Conservation (phyloP, 1,140 invertebrate genomes). For the Lepidotrigona ventralis region DNA sequence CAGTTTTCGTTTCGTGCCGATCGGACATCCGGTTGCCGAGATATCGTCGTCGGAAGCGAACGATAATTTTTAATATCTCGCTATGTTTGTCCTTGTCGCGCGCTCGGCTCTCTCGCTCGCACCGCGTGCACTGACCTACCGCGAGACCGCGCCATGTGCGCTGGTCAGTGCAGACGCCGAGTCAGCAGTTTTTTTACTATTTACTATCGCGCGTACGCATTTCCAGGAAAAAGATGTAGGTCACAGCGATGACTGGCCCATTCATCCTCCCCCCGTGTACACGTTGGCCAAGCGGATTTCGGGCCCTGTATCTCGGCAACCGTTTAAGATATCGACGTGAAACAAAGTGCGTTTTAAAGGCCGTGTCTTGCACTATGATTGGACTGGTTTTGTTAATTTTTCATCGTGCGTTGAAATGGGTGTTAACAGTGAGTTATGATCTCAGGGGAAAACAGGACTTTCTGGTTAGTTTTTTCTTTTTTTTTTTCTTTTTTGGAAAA, state of each 20-base stretch:
- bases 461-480: too few species aligned
- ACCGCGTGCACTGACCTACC: constrained; percentile 17
- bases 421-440: too few species aligned
- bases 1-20: background rate
- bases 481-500: too few species aligned
- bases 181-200: constrained; percentile 18
- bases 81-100: background rate
- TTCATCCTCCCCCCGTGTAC: background rate
- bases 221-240: constrained; percentile 22
- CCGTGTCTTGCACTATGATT: background rate
- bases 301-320: background rate
- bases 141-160: background rate
- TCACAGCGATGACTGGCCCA: background rate
- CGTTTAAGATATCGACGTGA: background rate
- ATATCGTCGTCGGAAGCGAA: constrained; percentile 3
- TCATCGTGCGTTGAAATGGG: background rate
- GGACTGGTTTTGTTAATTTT: fast-evolving
- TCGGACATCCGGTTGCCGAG: background rate
- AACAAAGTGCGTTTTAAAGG: background rate
- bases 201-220: constrained; percentile 26
- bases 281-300: background rate
- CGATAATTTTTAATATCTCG: constrained; percentile 21
- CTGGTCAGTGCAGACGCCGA: background rate
- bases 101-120: constrained; percentile 14
- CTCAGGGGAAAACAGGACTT: too few species aligned